These are phyloP conservation scores for Drosophila takahashii DNA, from an alignment of 1,140 invertebrate species.

Conservation along the genomic window DNA sequence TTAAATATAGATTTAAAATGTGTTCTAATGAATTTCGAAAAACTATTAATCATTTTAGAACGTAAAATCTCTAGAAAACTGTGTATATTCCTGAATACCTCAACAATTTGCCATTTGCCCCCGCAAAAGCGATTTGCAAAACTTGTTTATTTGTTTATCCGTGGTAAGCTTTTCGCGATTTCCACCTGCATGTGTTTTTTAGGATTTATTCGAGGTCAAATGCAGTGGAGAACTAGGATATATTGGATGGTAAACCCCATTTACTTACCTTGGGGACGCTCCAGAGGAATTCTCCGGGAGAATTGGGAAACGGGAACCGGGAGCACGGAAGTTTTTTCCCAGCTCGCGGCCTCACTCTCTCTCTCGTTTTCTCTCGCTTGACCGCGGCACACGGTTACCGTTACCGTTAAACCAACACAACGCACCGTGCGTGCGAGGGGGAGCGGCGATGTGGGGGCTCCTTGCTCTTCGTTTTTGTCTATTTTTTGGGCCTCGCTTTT, in stretches of 20 bases:
- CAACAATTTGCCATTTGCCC: slow-evolving; percentile 65
- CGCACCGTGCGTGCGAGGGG: slow-evolving; percentile 66
- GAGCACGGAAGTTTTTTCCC: background rate
- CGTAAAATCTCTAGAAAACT: background rate
- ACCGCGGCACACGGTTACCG: slow-evolving; percentile 79
- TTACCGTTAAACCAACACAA: slow-evolving; percentile 69
- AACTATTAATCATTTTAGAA: background rate
- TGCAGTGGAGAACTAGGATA: background rate
- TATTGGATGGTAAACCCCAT: slow-evolving; percentile 25
- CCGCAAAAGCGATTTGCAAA: slow-evolving; percentile 13
- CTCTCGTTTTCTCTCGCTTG: slow-evolving; percentile 52
- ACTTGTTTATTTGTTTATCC: slow-evolving; percentile 64
- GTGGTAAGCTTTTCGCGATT: slow-evolving; percentile 25
- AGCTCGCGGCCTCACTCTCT: slow-evolving; percentile 18
- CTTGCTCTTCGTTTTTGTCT: slow-evolving; percentile 74
- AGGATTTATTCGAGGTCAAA: slow-evolving; percentile 52
- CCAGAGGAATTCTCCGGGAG: slow-evolving; percentile 34
- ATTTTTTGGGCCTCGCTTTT: slow-evolving; percentile 74
- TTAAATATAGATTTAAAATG: too few species aligned
- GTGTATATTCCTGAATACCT: slow-evolving; percentile 41
- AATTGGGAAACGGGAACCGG: slow-evolving; percentile 41
- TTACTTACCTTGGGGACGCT: slow-evolving; percentile 61
- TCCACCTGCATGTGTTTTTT: slow-evolving; percentile 49
- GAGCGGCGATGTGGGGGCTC: slow-evolving; percentile 49
- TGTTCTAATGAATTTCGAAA: background rate